These are phyloP conservation scores for Amphilophus citrinellus DNA, from an alignment of 2,113 vertebrate genomes.

Conservation along the genomic window DNA sequence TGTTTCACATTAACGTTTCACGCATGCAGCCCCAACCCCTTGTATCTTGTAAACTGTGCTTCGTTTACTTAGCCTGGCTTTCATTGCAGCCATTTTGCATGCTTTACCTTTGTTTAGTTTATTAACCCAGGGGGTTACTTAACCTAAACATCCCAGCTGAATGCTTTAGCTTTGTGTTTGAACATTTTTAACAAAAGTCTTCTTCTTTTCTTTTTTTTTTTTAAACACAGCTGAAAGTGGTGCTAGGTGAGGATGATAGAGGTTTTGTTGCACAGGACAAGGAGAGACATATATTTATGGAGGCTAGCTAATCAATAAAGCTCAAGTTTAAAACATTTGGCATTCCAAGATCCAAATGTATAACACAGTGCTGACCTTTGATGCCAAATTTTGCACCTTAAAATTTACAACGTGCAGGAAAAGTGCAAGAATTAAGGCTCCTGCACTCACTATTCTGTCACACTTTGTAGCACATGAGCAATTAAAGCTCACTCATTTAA, in stretches of 20 bases:
- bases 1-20: constrained; percentile 92
- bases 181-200: constrained; percentile 88
- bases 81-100: constrained; percentile 97
- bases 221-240: constrained; percentile 82
- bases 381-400: background rate
- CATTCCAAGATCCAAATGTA: background rate
- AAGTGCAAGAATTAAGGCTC: background rate
- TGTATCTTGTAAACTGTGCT: constrained; percentile 95
- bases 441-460: no score
- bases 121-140: constrained; percentile 98
- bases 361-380: background rate
- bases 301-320: background rate
- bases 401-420: background rate
- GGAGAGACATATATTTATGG: constrained; percentile 18
- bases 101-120: constrained; percentile 99
- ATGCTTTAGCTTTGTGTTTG: constrained; percentile 91
- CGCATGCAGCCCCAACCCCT: constrained; percentile 80
- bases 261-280: constrained; percentile 85
- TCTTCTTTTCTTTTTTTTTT: constrained; percentile 50
- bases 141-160: constrained; percentile 94
- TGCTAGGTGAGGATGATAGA: constrained; percentile 85
- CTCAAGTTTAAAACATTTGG: background rate
- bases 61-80: constrained; percentile 98
- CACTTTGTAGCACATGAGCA: no score
- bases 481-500: background rate